These are phyloP conservation scores for Barypeithes pellucidus DNA, from an alignment of 2,888 invertebrate species.

Conservation along the genomic window DNA sequence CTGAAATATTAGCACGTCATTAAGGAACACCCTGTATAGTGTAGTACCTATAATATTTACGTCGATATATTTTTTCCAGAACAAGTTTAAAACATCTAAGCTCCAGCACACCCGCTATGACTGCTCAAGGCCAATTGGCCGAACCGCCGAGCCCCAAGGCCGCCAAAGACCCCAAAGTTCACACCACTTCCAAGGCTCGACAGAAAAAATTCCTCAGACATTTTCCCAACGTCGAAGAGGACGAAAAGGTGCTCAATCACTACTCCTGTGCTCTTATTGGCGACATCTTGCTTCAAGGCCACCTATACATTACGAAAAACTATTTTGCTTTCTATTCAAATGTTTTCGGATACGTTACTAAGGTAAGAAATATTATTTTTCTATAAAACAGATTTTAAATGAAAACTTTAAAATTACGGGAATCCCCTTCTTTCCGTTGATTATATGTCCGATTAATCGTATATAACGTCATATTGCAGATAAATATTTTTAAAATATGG, in stretches of 20 bases:
- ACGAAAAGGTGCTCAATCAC: slow-evolving; percentile 91
- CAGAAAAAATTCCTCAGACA: slow-evolving; percentile 93
- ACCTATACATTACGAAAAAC: slow-evolving; percentile 94
- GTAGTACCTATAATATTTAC: no score
- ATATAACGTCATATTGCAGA: no score
- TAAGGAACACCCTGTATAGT: no score
- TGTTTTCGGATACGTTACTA: slow-evolving; percentile 95
- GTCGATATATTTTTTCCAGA: slow-evolving; percentile 70
- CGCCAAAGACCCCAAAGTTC: slow-evolving; percentile 67
- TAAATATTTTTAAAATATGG: no score
- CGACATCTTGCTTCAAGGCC: slow-evolving; percentile 93
- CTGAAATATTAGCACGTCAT: no score
- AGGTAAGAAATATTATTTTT: no score
- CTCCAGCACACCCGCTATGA: slow-evolving; percentile 73
- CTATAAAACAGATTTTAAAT: no score
- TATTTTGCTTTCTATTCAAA: slow-evolving; percentile 98
- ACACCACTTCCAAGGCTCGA: slow-evolving; percentile 80
- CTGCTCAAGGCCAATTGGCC: slow-evolving; percentile 68
- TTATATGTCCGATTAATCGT: no score
- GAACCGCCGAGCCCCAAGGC: slow-evolving; percentile 69
- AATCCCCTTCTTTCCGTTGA: no score
- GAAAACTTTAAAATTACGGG: no score
- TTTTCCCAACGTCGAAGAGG: slow-evolving; percentile 87
- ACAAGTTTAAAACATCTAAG: slow-evolving; percentile 76
- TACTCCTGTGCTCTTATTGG: slow-evolving; percentile 95